Evolutionary conservation across 2,888 invertebrate species (phyloP).

Genomic region (Synergus japonicus): DNA sequence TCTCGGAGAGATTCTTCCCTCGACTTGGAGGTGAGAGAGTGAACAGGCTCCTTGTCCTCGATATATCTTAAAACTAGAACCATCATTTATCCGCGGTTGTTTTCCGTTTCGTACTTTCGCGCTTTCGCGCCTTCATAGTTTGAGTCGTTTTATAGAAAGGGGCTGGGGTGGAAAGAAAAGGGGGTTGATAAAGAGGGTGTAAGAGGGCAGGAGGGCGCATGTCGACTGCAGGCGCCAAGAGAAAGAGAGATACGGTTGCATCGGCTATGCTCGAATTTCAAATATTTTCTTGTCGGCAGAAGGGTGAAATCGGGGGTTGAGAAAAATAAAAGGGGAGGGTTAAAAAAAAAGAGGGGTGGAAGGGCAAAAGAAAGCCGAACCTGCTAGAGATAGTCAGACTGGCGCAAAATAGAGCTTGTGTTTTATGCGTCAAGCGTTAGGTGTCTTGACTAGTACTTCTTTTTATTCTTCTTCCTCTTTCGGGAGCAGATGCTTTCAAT

Average conservation of each 20-base stretch:
- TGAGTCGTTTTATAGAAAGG: conserved; percentile 41
- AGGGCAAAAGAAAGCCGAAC: conserved; percentile 44
- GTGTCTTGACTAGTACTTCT: conserved; percentile 41
- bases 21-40: conserved; percentile 27
- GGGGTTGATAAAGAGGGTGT: conserved; percentile 16
- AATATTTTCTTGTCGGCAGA: conserved; percentile 40
- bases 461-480: conserved; percentile 36
- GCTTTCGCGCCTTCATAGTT: conserved; percentile 46
- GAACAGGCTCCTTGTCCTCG: conserved; percentile 47
- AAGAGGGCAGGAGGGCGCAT: conserved; percentile 22
- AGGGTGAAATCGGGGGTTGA: background rate
- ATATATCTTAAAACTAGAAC: conserved; percentile 55
- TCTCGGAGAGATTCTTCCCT: background rate
- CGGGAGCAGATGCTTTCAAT: conserved; percentile 41
- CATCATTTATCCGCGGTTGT: conserved; percentile 58
- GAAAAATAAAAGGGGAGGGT: conserved; percentile 15
- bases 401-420: conserved; percentile 40
- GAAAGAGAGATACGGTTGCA: conserved; percentile 40
- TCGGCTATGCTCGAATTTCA: conserved; percentile 42
- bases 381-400: conserved; percentile 22
- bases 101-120: conserved; percentile 56
- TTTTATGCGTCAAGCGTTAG: conserved; percentile 41
- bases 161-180: conserved; percentile 15
- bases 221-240: conserved; percentile 44
- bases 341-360: conserved; percentile 4